Conservation (phyloP, 2,888 invertebrate species). For the Coelinius sp. region DNA sequence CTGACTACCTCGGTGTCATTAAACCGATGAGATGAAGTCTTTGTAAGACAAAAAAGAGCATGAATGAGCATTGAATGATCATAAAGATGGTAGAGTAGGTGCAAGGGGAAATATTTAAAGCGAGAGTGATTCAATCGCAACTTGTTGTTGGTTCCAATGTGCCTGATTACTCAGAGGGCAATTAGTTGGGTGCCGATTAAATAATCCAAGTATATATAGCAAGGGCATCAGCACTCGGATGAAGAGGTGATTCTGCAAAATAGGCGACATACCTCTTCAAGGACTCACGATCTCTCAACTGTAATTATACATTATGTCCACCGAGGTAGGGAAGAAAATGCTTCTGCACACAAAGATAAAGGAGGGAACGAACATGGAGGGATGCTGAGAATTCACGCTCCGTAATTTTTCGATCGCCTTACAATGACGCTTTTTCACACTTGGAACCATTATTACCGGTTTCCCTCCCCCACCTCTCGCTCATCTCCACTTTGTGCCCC, state of each 20-base stretch:
- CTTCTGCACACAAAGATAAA: constrained; percentile 1
- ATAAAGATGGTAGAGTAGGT: neutral
- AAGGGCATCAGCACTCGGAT: constrained; percentile 19
- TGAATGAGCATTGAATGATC: constrained; percentile 6
- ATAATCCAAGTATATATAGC: constrained; percentile 26
- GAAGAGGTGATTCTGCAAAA: constrained; percentile 30
- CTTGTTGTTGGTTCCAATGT: constrained; percentile 24
- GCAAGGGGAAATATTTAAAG: neutral
- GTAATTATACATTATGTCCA: constrained; percentile 29
- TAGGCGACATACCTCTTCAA: constrained; percentile 27
- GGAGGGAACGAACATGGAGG: neutral
- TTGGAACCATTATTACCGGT: constrained; percentile 16
- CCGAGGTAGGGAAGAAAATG: constrained; percentile 28
- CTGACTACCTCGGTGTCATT: constrained; percentile 19
- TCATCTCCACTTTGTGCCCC: constrained; percentile 27
- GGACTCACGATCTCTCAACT: constrained; percentile 34
- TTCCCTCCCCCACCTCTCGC: neutral
- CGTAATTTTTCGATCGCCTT: constrained; percentile 31
- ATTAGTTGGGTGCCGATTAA: constrained; percentile 39
- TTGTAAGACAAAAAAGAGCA: neutral
- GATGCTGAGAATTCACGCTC: constrained; percentile 29
- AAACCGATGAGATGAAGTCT: constrained; percentile 10
- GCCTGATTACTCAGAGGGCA: constrained; percentile 38
- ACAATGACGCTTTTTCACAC: neutral
- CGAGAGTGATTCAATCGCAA: constrained; percentile 12